Evolutionary conservation across 53 echinoderm and acorn worm genomes (phyloP), one percentile per base, ranked within the genome.

Genomic region (Henricia sp.): DNA sequence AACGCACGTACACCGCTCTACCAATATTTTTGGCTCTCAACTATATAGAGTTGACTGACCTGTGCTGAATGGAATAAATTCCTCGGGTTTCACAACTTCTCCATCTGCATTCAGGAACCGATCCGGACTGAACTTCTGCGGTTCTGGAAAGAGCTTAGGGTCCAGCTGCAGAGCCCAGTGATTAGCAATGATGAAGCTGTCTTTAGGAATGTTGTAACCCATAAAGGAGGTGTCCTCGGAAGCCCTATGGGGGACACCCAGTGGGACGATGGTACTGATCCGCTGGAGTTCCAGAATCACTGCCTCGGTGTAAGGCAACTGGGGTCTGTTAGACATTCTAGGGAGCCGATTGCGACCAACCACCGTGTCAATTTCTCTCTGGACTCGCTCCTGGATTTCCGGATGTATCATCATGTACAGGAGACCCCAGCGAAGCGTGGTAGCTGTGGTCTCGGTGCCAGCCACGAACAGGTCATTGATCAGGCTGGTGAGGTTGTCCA

Each of bases 371-470:
- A 92, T 52, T 68, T 92, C 93, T 6, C 63, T 40, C 50, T 92
- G 89, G 24, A 92, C 86, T 36, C 83, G 52, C 6, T 24, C 41
- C 76, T 92, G 93, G 27, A 92, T 64, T 14, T 92, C 87, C 0
- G 93, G 93, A 52, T 83, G 51, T 1, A 70, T 33, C 72, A 89
- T 75, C 83, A 89, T 86, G 76, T 68, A 89, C 50, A 89, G 69
- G 10, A 89, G 44, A 4, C 51, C 52, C 93, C 93, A 92, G 9
- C 83, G 86, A 3, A 92, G 75, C 38, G 87, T 74, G 59, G 67
- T 78, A 43, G 80, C 85, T 3, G 93, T 86, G 50, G 93, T 89
- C 67, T 89, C 93, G n/a, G 89, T 89, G 27, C 89, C 89, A 24
- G 89, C 93, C 26, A 82, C 86, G 77, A 92, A 92, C 6, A 92